Evolutionary conservation across 2,797 vertebrate species (phyloP), one percentile per base, ranked within the genome.

Genomic region (Anguilla obscura): DNA sequence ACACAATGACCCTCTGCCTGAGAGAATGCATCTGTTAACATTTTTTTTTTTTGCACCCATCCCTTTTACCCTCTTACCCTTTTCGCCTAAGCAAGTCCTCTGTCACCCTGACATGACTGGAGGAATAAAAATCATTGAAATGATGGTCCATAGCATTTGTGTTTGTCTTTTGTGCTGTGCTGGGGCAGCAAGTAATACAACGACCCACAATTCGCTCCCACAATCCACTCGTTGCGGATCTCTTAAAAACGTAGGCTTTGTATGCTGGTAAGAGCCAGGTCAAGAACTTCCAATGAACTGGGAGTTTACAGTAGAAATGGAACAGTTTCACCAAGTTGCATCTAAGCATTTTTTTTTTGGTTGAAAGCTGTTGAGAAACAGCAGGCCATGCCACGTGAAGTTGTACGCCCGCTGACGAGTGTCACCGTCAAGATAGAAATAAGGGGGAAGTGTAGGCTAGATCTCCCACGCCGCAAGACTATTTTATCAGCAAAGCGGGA

Each of bases 41-140:
- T 6, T 30, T 36, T 87, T 84, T 87, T 84, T 16, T 12, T 87
- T 86, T 88, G 80, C 86, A 85, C 69, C 86, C 52, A 69, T 88
- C 79, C 84, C 36, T 90, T 85, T 89, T 27, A 86, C 24, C 89
- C 85, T 90, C 71, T 90, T 88, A 83, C 6, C 80, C 86, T 82
- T 90, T 45, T 86, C 86, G 7, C 88, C 58, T 48, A 54, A 90
- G 63, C 40, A 92, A 85, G 33, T 89, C 50, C 54, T 86, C 54
- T 86, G 85, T 91, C 48, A 87, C 80, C 91, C 91, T 86, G 87
- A 91, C 85, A 86, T 90, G 85, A 93, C 88, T 91, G 85, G 88
- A 86, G 86, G 33, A 93, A 94, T 94, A 92, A 95, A 94, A 91
- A 48, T 48, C 18, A 36, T 10, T 76, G 54, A 50, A 85, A 85